Conservation (phyloP, 2,113 vertebrate genomes). For the Tychaedon coryphoeus region DNA sequence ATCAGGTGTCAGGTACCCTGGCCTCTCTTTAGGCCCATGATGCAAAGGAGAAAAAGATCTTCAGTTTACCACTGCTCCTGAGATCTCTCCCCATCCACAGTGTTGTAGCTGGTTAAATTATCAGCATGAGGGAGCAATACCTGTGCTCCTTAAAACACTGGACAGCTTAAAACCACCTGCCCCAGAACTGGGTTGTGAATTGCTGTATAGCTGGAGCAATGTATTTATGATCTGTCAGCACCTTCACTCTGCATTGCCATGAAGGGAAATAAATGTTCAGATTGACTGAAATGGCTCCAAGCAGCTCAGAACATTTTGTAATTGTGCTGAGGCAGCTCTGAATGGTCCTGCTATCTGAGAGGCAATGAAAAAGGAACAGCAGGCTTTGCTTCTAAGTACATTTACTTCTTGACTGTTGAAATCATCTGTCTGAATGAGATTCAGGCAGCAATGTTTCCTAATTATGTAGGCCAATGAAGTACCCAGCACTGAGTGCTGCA, state of each 20-base stretch:
- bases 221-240: background rate
- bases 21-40: background rate
- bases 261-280: slow-evolving; percentile 15
- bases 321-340: slow-evolving; percentile 32
- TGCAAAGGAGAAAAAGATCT: background rate
- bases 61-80: background rate
- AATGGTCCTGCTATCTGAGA: slow-evolving; percentile 37
- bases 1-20: background rate
- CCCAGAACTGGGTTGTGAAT: background rate
- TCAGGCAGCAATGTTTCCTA: slow-evolving; percentile 17
- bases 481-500: background rate
- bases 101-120: background rate
- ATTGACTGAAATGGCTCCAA: slow-evolving; percentile 32
- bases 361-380: slow-evolving; percentile 24
- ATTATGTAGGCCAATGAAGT: slow-evolving; percentile 18
- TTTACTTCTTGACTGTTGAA: slow-evolving; percentile 42
- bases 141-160: background rate
- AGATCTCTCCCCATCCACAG: background rate
- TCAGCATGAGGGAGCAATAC: background rate
- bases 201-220: background rate
- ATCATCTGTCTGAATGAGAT: background rate
- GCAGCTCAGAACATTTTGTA: slow-evolving; percentile 4
- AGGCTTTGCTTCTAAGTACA: slow-evolving; percentile 10
- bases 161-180: background rate
- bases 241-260: background rate